These are phyloP conservation scores for Drosophila ezoana DNA, from an alignment of 2,888 invertebrate species.

Conservation along the genomic window DNA sequence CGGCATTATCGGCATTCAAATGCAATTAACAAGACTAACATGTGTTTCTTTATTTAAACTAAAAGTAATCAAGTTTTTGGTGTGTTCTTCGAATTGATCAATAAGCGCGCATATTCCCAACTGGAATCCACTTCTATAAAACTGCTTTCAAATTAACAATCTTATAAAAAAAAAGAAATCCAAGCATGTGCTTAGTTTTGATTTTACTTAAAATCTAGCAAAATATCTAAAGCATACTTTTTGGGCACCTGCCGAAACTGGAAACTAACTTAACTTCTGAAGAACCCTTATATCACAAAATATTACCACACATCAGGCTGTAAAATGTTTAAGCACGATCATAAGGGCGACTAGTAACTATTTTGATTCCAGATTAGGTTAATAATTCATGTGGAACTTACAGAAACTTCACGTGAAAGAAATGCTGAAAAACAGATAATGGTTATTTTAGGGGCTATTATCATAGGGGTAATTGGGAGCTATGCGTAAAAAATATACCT, in stretches of 20 bases:
- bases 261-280: neutral
- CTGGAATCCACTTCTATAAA: neutral
- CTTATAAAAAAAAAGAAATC: too few species aligned
- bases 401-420: too few species aligned
- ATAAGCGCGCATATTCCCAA: neutral
- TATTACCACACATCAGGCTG: neutral
- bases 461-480: too few species aligned
- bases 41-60: slow-evolving; percentile 22
- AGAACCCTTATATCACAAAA: neutral
- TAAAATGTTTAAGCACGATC: neutral
- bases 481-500: too few species aligned
- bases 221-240: slow-evolving; percentile 14
- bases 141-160: neutral
- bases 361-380: too few species aligned
- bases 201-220: too few species aligned
- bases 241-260: neutral
- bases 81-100: neutral
- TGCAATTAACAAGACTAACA: slow-evolving; percentile 19
- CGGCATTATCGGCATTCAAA: neutral
- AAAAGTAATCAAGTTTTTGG: neutral
- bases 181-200: neutral
- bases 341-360: neutral
- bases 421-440: too few species aligned
- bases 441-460: too few species aligned
- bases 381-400: too few species aligned